A percentile compares a stretch with the other conserved stretches of the same genome.
phyloP scores from a whole-genome alignment of 2,888 invertebrate genomes.

The Plebejus argus region DNA sequence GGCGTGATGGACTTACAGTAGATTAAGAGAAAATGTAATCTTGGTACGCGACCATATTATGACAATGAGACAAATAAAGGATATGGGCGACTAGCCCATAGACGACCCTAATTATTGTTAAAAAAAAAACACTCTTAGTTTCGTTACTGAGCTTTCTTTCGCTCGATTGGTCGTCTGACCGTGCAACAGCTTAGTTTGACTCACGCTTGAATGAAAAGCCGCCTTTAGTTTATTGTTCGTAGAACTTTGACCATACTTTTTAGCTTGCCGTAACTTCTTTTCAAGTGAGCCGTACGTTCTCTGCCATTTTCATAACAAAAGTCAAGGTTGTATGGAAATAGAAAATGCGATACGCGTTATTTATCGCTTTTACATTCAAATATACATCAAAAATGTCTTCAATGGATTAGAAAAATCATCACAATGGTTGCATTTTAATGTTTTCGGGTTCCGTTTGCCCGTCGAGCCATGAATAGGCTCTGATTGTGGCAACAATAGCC shows the following conservation, averaged over 20 bases:
- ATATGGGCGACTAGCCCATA: too few relatives aligned
- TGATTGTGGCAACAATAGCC: conserved; percentile 66
- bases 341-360: neutral
- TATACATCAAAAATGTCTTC: conserved; percentile 33
- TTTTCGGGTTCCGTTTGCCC: conserved; percentile 64
- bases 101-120: too few relatives aligned
- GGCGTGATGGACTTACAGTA: too few relatives aligned
- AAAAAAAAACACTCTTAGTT: too few relatives aligned
- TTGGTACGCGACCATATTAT: too few relatives aligned
- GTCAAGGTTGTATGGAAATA: neutral
- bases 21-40: too few relatives aligned
- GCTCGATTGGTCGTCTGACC: neutral
- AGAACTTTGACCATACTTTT: neutral
- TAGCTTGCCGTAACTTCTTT: neutral
- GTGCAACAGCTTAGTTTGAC: neutral
- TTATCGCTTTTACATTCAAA: conserved; percentile 11
- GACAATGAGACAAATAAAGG: too few relatives aligned
- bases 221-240: neutral
- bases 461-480: conserved; percentile 63
- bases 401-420: conserved; percentile 60
- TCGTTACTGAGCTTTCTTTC: neutral
- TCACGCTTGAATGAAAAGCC: neutral
- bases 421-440: conserved; percentile 74
- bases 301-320: neutral
- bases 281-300: neutral